Evolutionary conservation across 2,113 vertebrate species (phyloP).

Genomic region (Chaetodon trifascialis): DNA sequence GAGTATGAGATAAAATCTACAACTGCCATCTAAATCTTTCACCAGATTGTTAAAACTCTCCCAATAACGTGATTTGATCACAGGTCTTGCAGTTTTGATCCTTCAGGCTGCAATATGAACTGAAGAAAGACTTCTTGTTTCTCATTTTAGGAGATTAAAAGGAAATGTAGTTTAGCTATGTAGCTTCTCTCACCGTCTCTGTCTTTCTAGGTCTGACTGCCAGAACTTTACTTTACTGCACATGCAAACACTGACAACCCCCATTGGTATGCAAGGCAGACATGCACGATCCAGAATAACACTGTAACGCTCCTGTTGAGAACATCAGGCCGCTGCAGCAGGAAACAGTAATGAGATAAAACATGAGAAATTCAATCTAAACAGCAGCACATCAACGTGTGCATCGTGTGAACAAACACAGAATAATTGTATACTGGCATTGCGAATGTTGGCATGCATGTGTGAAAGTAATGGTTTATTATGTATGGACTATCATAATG

Average conservation of each 20-base stretch:
- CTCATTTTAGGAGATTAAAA: neutral
- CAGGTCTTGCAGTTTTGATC: too few species aligned
- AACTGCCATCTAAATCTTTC: neutral
- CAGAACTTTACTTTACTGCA: neutral
- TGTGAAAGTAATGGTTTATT: neutral
- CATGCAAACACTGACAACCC: neutral
- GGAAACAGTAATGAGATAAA: slow-evolving; percentile 20
- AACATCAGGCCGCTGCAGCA: neutral
- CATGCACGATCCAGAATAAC: slow-evolving; percentile 13
- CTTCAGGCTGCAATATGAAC: neutral
- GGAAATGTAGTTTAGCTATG: neutral
- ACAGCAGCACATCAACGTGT: slow-evolving; percentile 11
- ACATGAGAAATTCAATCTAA: neutral
- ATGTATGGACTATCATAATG: neutral
- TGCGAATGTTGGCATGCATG: neutral
- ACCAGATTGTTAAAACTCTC: neutral
- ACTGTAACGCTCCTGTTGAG: slow-evolving; percentile 33
- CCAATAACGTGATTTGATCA: neutral
- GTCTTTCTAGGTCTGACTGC: neutral
- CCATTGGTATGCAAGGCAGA: slow-evolving; percentile 11
- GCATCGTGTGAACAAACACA: neutral
- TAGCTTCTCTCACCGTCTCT: too few species aligned
- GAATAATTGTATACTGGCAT: neutral
- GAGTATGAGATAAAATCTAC: neutral
- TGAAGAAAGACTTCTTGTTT: neutral